phyloP scores from a whole-genome alignment of 2,797 vertebrate species.

The Thaleichthys pacificus region DNA sequence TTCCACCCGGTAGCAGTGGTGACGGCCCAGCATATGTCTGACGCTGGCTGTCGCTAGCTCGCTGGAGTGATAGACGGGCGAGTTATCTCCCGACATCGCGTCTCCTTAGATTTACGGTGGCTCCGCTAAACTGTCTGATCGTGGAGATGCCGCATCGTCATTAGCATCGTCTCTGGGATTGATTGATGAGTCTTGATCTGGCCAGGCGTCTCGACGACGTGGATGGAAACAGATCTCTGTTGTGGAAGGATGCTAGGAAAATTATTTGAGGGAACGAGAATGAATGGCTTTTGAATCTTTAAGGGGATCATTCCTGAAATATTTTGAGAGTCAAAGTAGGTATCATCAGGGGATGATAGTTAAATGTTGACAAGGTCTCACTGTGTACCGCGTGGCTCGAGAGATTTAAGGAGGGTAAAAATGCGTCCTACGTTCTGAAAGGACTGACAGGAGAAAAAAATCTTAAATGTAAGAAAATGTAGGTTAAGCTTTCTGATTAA shows the following conservation, averaged over 20 bases:
- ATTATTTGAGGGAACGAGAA: not conserved
- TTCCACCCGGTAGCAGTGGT: not conserved
- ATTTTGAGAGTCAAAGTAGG: not conserved
- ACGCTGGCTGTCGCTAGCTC: not conserved
- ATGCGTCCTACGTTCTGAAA: too few species aligned
- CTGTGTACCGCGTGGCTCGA: too few species aligned
- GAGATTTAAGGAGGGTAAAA: too few species aligned
- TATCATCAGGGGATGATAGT: slow-evolving; percentile 4
- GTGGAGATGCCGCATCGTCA: not conserved
- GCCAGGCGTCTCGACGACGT: not conserved
- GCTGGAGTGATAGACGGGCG: not conserved
- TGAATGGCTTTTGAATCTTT: slow-evolving; percentile 2
- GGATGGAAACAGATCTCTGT: not conserved
- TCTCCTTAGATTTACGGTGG: slow-evolving; percentile 14
- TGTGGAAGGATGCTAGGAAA: not conserved
- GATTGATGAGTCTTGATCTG: slow-evolving; percentile 25
- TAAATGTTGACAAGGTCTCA: not conserved
- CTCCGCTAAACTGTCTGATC: not conserved
- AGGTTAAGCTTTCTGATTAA: not conserved
- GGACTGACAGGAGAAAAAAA: not conserved
- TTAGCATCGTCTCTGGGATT: slow-evolving; percentile 12
- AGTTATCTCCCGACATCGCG: not conserved
- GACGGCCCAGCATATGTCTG: not conserved
- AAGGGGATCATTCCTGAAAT: not conserved
- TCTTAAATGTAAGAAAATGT: not conserved